Evolutionary conservation across 2,888 invertebrate genomes (phyloP).

Genomic region (Cantharis lateralis): DNA sequence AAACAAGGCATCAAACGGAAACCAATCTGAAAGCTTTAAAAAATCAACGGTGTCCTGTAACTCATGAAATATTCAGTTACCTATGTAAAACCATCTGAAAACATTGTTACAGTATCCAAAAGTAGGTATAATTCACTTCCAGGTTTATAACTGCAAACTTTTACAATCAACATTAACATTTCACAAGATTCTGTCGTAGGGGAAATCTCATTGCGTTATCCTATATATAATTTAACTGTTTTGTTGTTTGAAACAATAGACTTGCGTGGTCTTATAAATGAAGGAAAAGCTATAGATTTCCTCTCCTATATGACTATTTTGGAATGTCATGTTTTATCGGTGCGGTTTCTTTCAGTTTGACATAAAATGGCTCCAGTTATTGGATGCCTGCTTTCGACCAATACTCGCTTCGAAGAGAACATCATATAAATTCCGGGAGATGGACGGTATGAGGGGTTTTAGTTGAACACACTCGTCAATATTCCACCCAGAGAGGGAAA

Average conservation of each 20-base stretch:
- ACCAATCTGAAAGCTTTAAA: background rate
- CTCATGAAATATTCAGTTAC: constrained; percentile 26
- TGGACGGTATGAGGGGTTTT: constrained; percentile 47
- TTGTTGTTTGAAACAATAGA: constrained; percentile 30
- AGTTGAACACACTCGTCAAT: constrained; percentile 46
- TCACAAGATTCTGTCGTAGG: constrained; percentile 49
- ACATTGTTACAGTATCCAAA: constrained; percentile 41
- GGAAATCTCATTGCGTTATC: constrained; percentile 51
- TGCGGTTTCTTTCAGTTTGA: constrained; percentile 55
- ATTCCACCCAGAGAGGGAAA: constrained; percentile 44
- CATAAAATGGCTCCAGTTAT: constrained; percentile 54
- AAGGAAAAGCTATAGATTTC: constrained; percentile 45
- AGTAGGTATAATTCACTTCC: constrained; percentile 53
- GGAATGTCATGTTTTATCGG: constrained; percentile 55
- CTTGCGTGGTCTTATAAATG: constrained; percentile 33
- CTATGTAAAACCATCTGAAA: constrained; percentile 27
- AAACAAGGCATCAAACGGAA: background rate
- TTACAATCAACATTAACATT: constrained; percentile 56
- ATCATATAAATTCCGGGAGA: constrained; percentile 57
- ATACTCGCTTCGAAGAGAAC: constrained; percentile 52
- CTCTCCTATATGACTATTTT: constrained; percentile 45
- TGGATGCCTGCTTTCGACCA: constrained; percentile 54
- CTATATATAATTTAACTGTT: constrained; percentile 48
- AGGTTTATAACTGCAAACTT: constrained; percentile 55
- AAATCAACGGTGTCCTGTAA: constrained; percentile 9